Percentiles rank a stretch among this genome's conserved stretches.
Conservation (phyloP, 2,113 vertebrate genomes). For the western clawed frog (Xenopus tropicalis) region DNA sequence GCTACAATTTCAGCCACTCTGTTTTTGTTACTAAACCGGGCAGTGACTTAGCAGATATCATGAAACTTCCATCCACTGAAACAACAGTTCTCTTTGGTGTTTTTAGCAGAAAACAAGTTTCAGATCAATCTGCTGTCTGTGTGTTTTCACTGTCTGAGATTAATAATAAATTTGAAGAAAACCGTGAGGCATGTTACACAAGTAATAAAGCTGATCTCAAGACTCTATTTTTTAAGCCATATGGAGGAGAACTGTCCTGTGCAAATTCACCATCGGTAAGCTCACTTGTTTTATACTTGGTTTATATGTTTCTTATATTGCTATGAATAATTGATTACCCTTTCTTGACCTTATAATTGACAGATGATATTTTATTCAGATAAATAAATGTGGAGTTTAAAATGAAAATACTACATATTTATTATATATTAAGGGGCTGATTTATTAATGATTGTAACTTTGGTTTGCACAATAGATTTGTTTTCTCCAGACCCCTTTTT, state of each 20-base stretch:
- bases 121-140: constrained; percentile 76
- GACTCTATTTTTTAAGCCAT: constrained; percentile 76
- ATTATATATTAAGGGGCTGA: no score
- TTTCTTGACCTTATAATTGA: no score
- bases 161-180: constrained; percentile 71
- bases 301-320: no score
- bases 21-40: constrained; percentile 69
- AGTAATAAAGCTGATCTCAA: constrained; percentile 22
- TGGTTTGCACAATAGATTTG: no score
- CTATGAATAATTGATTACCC: no score
- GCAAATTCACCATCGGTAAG: constrained; percentile 13
- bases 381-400: no score
- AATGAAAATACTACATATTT: no score
- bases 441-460: no score
- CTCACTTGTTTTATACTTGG: no score
- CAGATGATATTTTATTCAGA: no score
- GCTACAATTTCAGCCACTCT: constrained; percentile 77
- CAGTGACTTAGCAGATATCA: constrained; percentile 55
- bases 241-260: constrained; percentile 60
- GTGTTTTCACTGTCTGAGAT: constrained; percentile 76
- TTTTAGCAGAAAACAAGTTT: constrained; percentile 71
- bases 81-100: constrained; percentile 75
- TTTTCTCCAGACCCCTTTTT: no score
- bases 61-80: constrained; percentile 51
- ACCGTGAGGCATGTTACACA: constrained; percentile 77